Conservation (phyloP, 2,797 vertebrate genomes). For the Graptemys geographica region DNA sequence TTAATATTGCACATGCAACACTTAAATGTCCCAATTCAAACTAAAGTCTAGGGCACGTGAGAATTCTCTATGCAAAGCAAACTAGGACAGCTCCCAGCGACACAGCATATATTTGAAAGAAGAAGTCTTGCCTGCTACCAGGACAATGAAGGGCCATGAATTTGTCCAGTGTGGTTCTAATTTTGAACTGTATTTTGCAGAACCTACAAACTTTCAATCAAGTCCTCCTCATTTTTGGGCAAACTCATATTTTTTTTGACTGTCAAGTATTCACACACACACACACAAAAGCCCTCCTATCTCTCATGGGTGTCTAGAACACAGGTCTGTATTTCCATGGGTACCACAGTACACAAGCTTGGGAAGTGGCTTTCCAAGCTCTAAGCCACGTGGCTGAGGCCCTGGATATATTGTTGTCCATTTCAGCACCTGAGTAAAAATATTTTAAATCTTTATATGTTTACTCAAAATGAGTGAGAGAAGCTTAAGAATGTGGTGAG, state of each 20-base stretch:
- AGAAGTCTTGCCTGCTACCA: neutral
- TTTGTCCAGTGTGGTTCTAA: neutral
- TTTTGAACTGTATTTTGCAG: neutral
- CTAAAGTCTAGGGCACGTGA: neutral
- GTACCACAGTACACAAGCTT: neutral
- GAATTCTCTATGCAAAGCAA: neutral
- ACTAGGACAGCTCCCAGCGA: neutral
- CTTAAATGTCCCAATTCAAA: neutral
- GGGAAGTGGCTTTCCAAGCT: neutral
- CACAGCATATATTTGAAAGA: too few species aligned
- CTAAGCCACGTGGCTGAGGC: neutral
- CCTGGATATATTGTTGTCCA: neutral
- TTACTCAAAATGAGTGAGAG: neutral
- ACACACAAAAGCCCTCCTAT: too few species aligned
- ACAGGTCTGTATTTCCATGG: neutral
- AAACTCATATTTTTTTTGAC: neutral
- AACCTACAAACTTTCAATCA: neutral
- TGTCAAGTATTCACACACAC: neutral
- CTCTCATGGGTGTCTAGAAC: too few species aligned
- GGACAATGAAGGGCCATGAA: neutral
- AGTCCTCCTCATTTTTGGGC: neutral
- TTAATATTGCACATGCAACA: neutral
- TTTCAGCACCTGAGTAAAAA: neutral
- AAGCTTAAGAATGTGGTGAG: neutral
- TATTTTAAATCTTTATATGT: neutral